A percentile compares a stretch with the other conserved stretches of the same genome.
These are phyloP conservation scores for Noctua pronuba DNA, from an alignment of 2,888 invertebrate species.

Conservation along the genomic window DNA sequence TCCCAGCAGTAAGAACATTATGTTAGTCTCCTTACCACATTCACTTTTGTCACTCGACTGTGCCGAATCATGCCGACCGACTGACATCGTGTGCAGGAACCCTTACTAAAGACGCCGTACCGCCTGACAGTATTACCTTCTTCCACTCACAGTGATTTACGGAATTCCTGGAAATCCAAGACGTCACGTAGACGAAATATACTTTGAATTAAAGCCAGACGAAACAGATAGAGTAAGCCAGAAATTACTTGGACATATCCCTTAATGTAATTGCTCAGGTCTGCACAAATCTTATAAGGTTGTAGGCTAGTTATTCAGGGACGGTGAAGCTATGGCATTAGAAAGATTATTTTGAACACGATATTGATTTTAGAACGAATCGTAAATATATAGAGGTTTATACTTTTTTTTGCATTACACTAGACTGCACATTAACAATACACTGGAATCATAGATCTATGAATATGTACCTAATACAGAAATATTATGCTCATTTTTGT, in stretches of 20 bases:
- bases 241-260: slow-evolving; percentile 41
- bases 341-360: neutral
- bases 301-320: neutral
- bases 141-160: slow-evolving; percentile 40
- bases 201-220: slow-evolving; percentile 44
- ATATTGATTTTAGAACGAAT: neutral
- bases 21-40: neutral
- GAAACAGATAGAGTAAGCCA: slow-evolving; percentile 42
- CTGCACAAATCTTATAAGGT: slow-evolving; percentile 35
- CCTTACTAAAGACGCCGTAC: neutral
- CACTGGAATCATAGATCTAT: neutral
- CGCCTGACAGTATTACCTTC: slow-evolving; percentile 12
- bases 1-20: neutral
- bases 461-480: neutral
- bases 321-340: neutral
- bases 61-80: neutral
- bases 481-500: neutral
- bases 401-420: neutral
- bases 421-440: neutral
- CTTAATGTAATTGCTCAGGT: slow-evolving; percentile 41
- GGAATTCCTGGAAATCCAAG: slow-evolving; percentile 38
- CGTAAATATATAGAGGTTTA: neutral
- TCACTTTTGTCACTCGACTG: neutral
- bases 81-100: neutral
- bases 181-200: slow-evolving; percentile 52